A percentile compares a stretch with the other conserved stretches of the same genome.
These are phyloP conservation scores for Eupithecia pulchellata DNA, from an alignment of 2,888 invertebrate genomes.

Conservation along the genomic window DNA sequence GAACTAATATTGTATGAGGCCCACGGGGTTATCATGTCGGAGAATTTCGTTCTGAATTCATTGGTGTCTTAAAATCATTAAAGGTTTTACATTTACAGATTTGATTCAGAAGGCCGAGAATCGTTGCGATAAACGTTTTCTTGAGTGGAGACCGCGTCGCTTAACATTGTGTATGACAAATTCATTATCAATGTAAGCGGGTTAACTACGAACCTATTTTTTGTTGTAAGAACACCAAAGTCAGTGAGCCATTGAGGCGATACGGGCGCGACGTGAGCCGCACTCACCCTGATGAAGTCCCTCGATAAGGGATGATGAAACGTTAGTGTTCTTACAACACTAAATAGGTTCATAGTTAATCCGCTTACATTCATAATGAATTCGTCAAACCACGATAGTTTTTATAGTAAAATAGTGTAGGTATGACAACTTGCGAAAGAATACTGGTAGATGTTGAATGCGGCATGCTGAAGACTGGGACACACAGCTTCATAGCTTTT, in stretches of 20 bases:
- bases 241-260: no score
- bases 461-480: not conserved
- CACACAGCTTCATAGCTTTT: not conserved
- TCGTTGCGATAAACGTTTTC: not conserved
- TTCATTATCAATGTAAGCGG: no score
- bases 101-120: not conserved
- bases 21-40: not conserved
- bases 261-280: no score
- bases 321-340: no score
- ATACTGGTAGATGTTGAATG: not conserved
- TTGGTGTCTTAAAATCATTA: not conserved
- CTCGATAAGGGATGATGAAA: no score
- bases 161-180: not conserved
- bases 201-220: no score
- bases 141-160: not conserved
- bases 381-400: no score
- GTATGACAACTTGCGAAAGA: not conserved
- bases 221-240: no score
- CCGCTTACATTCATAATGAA: no score
- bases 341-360: no score
- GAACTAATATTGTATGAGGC: conserved; percentile 1
- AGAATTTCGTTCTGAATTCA: not conserved
- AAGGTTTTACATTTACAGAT: not conserved
- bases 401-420: no score
- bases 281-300: no score